These are phyloP conservation scores for Dione vanillae DNA, from an alignment of 2,888 invertebrate genomes.

Conservation along the genomic window DNA sequence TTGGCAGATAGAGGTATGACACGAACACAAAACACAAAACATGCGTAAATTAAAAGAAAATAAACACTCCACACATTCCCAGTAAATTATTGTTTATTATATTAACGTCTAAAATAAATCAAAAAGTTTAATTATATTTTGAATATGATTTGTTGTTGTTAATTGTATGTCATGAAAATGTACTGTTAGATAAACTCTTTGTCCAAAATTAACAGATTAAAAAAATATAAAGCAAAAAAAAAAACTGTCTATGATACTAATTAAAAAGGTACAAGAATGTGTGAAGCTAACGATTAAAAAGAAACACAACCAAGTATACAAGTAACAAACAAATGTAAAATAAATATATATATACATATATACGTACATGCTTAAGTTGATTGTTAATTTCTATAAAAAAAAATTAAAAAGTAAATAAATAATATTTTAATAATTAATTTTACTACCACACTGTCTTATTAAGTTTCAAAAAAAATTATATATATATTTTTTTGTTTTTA, in stretches of 20 bases:
- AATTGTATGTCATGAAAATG: neutral
- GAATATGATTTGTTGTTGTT: neutral
- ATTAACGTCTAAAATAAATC: neutral
- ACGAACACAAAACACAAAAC: conserved; percentile 36
- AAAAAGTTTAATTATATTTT: neutral
- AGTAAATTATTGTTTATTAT: conserved; percentile 11
- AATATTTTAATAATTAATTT: conserved; percentile 18
- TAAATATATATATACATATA: conserved; percentile 10
- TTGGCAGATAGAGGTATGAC: conserved; percentile 14
- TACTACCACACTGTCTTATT: neutral
- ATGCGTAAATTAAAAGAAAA: conserved; percentile 31
- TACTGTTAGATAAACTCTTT: neutral
- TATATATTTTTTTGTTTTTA: too few species aligned
- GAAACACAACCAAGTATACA: neutral
- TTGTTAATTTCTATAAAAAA: conserved; percentile 40
- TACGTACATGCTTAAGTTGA: conserved; percentile 43
- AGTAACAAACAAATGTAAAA: conserved; percentile 15
- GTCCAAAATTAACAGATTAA: neutral
- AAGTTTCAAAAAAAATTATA: too few species aligned
- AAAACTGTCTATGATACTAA: neutral
- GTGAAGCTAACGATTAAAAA: conserved; percentile 16
- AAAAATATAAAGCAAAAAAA: conserved; percentile 1
- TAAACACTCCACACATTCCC: conserved; percentile 26
- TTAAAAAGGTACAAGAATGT: neutral
- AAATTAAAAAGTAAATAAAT: conserved; percentile 29